Conservation (phyloP, 2,888 invertebrate genomes). For the Andrena bicolor region DNA sequence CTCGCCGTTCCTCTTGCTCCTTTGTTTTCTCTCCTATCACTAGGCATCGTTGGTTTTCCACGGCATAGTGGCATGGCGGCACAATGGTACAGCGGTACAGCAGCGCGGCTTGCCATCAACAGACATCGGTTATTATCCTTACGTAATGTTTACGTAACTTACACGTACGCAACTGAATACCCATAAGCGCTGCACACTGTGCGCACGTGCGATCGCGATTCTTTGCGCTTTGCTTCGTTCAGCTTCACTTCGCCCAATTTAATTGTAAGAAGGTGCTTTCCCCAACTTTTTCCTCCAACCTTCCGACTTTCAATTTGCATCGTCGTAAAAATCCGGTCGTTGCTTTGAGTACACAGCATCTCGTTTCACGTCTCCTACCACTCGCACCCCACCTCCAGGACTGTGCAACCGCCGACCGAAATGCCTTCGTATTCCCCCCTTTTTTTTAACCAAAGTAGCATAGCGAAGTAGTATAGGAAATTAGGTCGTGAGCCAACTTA, state of each 20-base stretch:
- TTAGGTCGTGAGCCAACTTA: slow-evolving; percentile 16
- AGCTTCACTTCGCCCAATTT: slow-evolving; percentile 7
- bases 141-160: slow-evolving; percentile 83
- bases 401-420: background rate
- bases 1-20: background rate
- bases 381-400: background rate
- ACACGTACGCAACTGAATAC: slow-evolving; percentile 63
- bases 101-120: slow-evolving; percentile 68
- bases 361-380: background rate
- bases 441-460: too few species aligned
- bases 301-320: background rate
- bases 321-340: background rate
- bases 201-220: slow-evolving; percentile 23
- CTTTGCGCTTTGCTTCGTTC: slow-evolving; percentile 9
- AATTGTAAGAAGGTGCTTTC: too few species aligned
- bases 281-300: background rate
- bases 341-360: background rate
- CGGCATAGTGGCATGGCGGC: background rate
- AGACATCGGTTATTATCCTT: slow-evolving; percentile 80
- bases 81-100: slow-evolving; percentile 41
- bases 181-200: slow-evolving; percentile 30
- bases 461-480: background rate
- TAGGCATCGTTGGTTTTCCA: background rate
- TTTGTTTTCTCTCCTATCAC: background rate
- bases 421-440: too few species aligned